Percentiles rank a stretch among this genome's conserved stretches.
phyloP scores from a whole-genome alignment of 2,797 vertebrate genomes.

The Sebastiscus albofasciatus region DNA sequence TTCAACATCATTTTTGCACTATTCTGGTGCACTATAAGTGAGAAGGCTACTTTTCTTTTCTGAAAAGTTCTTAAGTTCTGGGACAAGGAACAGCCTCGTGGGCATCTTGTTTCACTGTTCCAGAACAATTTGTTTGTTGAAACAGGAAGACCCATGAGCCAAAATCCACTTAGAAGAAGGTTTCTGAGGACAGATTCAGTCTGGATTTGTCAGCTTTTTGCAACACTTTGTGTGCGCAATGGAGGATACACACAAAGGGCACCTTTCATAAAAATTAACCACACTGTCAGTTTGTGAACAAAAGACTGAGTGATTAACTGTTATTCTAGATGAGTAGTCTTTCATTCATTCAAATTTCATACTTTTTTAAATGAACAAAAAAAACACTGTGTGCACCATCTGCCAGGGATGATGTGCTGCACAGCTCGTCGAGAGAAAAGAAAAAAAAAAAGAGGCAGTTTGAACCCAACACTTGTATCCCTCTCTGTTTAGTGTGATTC shows the following conservation, averaged over 20 bases:
- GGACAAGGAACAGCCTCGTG: slow-evolving; percentile 32
- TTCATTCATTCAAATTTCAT: slow-evolving; percentile 16
- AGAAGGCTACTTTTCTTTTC: slow-evolving; percentile 25
- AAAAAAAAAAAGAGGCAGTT: not conserved
- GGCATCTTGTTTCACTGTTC: slow-evolving; percentile 63
- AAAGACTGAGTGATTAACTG: slow-evolving; percentile 30
- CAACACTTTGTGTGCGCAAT: slow-evolving; percentile 4
- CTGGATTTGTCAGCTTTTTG: slow-evolving; percentile 48
- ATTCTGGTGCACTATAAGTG: not conserved
- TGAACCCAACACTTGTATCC: slow-evolving; percentile 53
- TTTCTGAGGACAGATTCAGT: slow-evolving; percentile 48
- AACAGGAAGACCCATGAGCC: slow-evolving; percentile 57
- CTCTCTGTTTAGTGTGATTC: slow-evolving; percentile 48
- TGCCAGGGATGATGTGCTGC: slow-evolving; percentile 41
- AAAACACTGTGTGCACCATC: slow-evolving; percentile 43
- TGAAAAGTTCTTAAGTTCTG: slow-evolving; percentile 38
- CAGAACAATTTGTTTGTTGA: slow-evolving; percentile 64
- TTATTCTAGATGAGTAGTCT: not conserved
- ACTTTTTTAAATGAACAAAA: slow-evolving; percentile 11
- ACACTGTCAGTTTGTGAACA: slow-evolving; percentile 15
- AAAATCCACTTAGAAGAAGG: slow-evolving; percentile 49
- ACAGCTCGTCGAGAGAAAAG: slow-evolving; percentile 12
- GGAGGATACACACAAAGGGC: slow-evolving; percentile 21
- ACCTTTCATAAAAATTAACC: slow-evolving; percentile 24
- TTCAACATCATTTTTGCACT: slow-evolving; percentile 8